Percentiles rank a stretch among this genome's conserved stretches.
These are phyloP conservation scores for Saguinus midas DNA, from an alignment of 2,113 vertebrate species.

Conservation along the genomic window DNA sequence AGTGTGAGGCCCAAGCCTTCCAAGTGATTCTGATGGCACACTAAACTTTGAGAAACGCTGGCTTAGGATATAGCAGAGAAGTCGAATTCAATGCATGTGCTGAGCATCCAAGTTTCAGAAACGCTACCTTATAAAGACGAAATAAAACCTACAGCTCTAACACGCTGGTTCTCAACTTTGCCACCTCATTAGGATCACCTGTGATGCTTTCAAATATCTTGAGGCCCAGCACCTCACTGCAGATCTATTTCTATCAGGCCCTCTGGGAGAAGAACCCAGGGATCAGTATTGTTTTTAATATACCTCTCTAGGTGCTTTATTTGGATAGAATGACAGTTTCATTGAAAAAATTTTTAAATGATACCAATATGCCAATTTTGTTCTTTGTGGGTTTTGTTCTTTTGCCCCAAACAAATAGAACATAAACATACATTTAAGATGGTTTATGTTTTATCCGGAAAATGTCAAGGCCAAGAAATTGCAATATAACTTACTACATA, in stretches of 20 bases:
- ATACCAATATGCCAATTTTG: neutral
- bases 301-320: neutral
- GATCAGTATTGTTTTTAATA: neutral
- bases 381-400: neutral
- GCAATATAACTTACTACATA: too few species aligned
- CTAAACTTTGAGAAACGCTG: neutral
- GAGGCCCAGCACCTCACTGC: fast-evolving
- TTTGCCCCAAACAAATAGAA: neutral
- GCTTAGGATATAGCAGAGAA: neutral
- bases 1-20: neutral
- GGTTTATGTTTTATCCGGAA: neutral
- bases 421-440: neutral
- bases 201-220: neutral
- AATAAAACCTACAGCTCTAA: fast-evolving
- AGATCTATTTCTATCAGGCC: neutral
- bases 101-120: neutral
- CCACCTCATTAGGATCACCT: too few species aligned
- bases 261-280: neutral
- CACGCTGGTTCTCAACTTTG: neutral
- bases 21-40: neutral
- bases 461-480: neutral
- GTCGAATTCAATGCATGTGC: neutral
- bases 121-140: neutral
- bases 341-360: neutral
- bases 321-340: neutral